Evolutionary conservation across 2,888 invertebrate species (phyloP), one percentile per base, ranked within the genome.

Genomic region (Trachelus iudaicus): DNA sequence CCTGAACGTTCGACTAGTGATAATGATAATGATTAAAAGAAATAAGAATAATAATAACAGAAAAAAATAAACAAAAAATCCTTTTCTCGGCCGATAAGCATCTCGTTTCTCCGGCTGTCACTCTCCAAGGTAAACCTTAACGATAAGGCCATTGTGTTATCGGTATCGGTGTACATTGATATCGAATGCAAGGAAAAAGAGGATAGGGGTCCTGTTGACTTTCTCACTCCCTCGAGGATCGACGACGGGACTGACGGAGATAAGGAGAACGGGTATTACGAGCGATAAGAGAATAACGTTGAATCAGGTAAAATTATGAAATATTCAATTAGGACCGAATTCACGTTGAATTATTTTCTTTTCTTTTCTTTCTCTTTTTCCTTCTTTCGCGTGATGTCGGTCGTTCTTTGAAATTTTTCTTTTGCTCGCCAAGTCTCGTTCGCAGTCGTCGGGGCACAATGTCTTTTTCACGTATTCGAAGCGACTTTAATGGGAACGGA

Each of bases 41-140:
- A 15, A 56, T 23, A 56, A 23, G 1, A 23, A 56, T 23, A 56
- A 56, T 15, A 40, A 40, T 15, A 23, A 23, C 15, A 15, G 15
- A 40, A 0, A 4, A 6, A 40, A 15, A 84, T 84, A 87, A 87
- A 86, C 86, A 86, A 86, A 84, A 83, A 84, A 82, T 81, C 85
- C 82, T 85, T 86, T 86, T 86, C 82, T 86, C 85, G 85, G 86
- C 85, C 83, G 82, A 56, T 76, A 75, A 76, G 77, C 56, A 34
- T 34, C 37, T 34, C 74, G 34, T 74, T 74, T 35, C 34, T 71
- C 77, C 76, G 73, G 15, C 56, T 9, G 56, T 56, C 9, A 56
- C 56, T 56, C 56, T 56, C 56, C 56, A 9, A 56, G 56, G 23
- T 56, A 56, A 56, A 56, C 56, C 56, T 56, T 23, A 56, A 56